These are phyloP conservation scores for Crioceris asparagi DNA, from an alignment of 2,888 invertebrate genomes.

Conservation along the genomic window DNA sequence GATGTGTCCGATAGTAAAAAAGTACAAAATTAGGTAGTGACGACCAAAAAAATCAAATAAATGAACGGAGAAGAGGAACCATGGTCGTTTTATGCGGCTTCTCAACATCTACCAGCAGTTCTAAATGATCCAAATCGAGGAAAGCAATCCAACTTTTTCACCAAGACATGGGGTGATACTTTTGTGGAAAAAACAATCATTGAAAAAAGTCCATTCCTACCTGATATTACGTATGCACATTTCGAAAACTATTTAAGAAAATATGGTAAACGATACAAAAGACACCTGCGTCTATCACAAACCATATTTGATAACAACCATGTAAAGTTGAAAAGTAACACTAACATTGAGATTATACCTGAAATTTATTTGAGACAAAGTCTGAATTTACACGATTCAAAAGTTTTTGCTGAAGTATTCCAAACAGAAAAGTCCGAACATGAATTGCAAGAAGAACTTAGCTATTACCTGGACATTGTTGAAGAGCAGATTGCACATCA, in stretches of 20 bases:
- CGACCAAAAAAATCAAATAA: conserved; percentile 4
- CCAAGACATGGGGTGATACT: conserved; percentile 94
- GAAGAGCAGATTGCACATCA: conserved; percentile 90
- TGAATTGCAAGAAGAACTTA: conserved; percentile 79
- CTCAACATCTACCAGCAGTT: conserved; percentile 91
- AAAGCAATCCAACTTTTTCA: conserved; percentile 87
- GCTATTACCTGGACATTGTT: conserved; percentile 89
- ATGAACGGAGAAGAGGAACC: conserved; percentile 39
- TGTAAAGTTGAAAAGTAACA: conserved; percentile 29
- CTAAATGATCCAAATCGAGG: conserved; percentile 90
- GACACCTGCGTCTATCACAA: conserved; percentile 46
- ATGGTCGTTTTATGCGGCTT: conserved; percentile 84
- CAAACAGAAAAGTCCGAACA: conserved; percentile 48
- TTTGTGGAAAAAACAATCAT: conserved; percentile 79
- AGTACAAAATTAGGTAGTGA: conserved; percentile 20
- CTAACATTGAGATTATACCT: conserved; percentile 62
- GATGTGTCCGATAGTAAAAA: conserved; percentile 15
- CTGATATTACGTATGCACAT: conserved; percentile 70
- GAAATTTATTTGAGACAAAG: conserved; percentile 73
- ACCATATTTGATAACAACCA: conserved; percentile 22
- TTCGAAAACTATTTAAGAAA: conserved; percentile 82
- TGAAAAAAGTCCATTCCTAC: conserved; percentile 67
- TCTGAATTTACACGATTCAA: conserved; percentile 67
- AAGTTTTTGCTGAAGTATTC: conserved; percentile 78
- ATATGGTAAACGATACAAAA: conserved; percentile 54